Evolutionary conservation across 92 coral and sea anemone species (phyloP).

Genomic region (Zoanthus sansibaricus): DNA sequence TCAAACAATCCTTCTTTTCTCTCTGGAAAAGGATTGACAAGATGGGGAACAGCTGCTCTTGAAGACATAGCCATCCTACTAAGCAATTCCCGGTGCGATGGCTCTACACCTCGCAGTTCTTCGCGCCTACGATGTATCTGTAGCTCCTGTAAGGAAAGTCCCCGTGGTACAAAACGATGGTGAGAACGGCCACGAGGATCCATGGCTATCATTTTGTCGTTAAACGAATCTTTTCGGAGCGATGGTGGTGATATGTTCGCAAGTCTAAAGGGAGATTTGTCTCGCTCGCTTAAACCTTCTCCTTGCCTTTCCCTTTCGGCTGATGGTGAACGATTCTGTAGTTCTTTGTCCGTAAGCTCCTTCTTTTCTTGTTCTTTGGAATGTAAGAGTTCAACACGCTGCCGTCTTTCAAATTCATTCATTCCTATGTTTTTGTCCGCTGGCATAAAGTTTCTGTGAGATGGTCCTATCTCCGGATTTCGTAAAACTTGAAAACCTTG

Average conservation of each 20-base stretch:
- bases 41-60: constrained; percentile 29
- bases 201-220: constrained; percentile 59
- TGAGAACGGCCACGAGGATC: constrained; percentile 58
- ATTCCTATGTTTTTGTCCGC: constrained; percentile 67
- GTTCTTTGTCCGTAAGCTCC: constrained; percentile 32
- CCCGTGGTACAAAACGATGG: constrained; percentile 76
- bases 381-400: constrained; percentile 68
- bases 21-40: constrained; percentile 49
- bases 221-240: constrained; percentile 67
- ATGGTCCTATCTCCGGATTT: constrained; percentile 12
- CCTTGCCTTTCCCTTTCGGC: constrained; percentile 30
- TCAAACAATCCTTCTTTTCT: constrained; percentile 72
- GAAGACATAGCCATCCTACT: constrained; percentile 86
- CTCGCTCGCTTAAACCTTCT: constrained; percentile 29
- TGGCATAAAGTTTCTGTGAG: constrained; percentile 7
- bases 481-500: constrained; percentile 30
- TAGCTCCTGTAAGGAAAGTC: constrained; percentile 74
- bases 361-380: constrained; percentile 81
- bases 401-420: constrained; percentile 64
- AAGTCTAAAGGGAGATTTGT: constrained; percentile 50
- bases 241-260: constrained; percentile 77
- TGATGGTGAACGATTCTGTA: constrained; percentile 32
- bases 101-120: constrained; percentile 71
- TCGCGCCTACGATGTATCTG: constrained; percentile 83
- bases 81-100: constrained; percentile 88